phyloP scores from a whole-genome alignment of 2,113 vertebrate species.

The Chloropsis cyanopogon region DNA sequence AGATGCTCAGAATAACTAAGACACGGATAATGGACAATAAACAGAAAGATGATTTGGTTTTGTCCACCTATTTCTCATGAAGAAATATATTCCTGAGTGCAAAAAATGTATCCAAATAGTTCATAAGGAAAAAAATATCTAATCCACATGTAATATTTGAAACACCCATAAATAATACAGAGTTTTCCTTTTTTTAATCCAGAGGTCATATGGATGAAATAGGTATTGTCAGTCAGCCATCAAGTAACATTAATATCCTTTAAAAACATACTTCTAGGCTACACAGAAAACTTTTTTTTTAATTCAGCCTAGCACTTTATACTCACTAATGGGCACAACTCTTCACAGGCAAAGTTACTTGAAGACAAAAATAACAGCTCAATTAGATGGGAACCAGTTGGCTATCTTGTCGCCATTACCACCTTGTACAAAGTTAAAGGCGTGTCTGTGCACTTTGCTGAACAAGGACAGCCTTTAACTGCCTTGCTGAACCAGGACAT shows the following conservation, averaged over 20 bases:
- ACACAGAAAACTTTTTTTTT: not conserved
- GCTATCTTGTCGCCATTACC: not conserved
- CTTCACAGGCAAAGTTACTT: not conserved
- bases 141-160: not conserved
- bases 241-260: not conserved
- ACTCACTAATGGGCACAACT: not conserved
- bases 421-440: not conserved
- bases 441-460: not conserved
- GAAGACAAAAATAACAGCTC: not conserved
- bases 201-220: not conserved
- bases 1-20: not conserved
- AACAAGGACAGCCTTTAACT: not conserved
- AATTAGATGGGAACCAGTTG: not conserved
- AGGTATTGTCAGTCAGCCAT: not conserved
- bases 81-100: not conserved
- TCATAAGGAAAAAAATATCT: not conserved
- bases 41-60: not conserved
- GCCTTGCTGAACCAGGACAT: not conserved
- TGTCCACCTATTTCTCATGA: not conserved
- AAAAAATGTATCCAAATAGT: not conserved
- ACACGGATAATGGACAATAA: not conserved
- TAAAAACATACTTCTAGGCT: not conserved
- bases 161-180: not conserved
- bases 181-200: not conserved
- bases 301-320: not conserved